A percentile compares a stretch with the other conserved stretches of the same genome.
Conservation (phyloP, 2,113 vertebrate genomes). For the Brachypteracias leptosomus region DNA sequence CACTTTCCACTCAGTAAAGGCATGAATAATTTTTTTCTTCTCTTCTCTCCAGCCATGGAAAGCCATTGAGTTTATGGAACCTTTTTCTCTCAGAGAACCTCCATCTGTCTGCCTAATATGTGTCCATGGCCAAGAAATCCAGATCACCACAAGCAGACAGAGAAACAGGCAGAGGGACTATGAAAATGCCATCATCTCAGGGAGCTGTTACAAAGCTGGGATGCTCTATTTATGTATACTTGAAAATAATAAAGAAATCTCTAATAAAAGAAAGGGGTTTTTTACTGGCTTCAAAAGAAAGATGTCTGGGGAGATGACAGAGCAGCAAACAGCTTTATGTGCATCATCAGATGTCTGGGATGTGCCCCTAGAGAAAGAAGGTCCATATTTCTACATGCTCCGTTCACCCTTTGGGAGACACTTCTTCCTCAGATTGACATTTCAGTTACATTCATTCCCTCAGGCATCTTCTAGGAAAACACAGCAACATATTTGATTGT, state of each 20-base stretch:
- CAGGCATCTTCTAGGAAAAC: slow-evolving; percentile 23
- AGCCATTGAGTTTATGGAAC: background rate
- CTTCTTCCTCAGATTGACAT: slow-evolving; percentile 10
- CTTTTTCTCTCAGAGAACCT: background rate
- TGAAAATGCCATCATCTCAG: background rate
- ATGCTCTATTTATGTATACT: background rate
- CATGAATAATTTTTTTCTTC: background rate
- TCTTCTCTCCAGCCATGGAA: background rate
- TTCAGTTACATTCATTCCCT: slow-evolving; percentile 22
- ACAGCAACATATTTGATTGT: background rate
- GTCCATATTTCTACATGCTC: background rate
- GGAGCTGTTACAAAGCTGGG: background rate
- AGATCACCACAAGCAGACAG: background rate
- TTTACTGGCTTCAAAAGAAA: background rate
- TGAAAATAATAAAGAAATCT: background rate
- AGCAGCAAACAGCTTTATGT: background rate
- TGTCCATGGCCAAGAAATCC: background rate
- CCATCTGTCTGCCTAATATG: background rate
- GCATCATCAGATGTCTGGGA: background rate
- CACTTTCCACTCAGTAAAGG: background rate
- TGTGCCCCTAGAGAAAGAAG: background rate
- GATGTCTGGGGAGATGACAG: slow-evolving; percentile 1
- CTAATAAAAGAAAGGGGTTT: background rate
- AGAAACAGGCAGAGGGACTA: background rate
- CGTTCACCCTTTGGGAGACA: background rate